Evolutionary conservation across 1,140 invertebrate species (phyloP).

Genomic region (Radopholus similis): DNA sequence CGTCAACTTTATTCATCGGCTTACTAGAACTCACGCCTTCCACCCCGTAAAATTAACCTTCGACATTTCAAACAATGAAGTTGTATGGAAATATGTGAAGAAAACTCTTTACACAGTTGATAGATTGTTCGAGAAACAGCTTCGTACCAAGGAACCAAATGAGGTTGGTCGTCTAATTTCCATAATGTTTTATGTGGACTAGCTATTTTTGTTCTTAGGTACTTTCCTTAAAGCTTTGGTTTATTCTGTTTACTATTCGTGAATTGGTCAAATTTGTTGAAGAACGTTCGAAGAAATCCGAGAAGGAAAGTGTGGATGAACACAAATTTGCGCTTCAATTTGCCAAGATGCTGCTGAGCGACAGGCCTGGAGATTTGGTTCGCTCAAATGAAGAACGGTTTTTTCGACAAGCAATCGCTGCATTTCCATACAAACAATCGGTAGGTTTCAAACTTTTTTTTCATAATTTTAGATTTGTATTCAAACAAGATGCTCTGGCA

Average conservation of each 20-base stretch:
- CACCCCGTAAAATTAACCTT: constrained; percentile 60
- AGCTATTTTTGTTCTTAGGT: constrained; percentile 46
- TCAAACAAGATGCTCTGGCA: constrained; percentile 33
- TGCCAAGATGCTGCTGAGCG: constrained; percentile 27
- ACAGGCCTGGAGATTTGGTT: constrained; percentile 14
- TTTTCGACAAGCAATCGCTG: constrained; percentile 34
- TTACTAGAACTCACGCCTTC: constrained; percentile 72
- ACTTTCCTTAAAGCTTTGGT: constrained; percentile 56
- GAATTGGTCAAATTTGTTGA: constrained; percentile 52
- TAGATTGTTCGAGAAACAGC: constrained; percentile 78
- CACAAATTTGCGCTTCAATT: constrained; percentile 17
- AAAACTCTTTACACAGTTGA: constrained; percentile 78
- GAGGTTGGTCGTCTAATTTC: too few species aligned
- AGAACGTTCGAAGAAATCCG: constrained; percentile 6
- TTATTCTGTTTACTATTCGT: constrained; percentile 42
- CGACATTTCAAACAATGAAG: constrained; percentile 64
- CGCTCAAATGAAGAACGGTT: constrained; percentile 38
- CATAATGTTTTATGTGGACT: too few species aligned
- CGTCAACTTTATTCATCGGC: constrained; percentile 75
- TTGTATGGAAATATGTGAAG: constrained; percentile 74
- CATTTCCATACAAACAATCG: constrained; percentile 55
- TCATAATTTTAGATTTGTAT: background rate
- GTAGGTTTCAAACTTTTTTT: constrained; percentile 9
- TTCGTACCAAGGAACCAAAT: constrained; percentile 79
- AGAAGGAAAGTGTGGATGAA: background rate